These are phyloP conservation scores for Ursus arctos DNA, from an alignment of 2,113 vertebrate genomes.

Conservation along the genomic window DNA sequence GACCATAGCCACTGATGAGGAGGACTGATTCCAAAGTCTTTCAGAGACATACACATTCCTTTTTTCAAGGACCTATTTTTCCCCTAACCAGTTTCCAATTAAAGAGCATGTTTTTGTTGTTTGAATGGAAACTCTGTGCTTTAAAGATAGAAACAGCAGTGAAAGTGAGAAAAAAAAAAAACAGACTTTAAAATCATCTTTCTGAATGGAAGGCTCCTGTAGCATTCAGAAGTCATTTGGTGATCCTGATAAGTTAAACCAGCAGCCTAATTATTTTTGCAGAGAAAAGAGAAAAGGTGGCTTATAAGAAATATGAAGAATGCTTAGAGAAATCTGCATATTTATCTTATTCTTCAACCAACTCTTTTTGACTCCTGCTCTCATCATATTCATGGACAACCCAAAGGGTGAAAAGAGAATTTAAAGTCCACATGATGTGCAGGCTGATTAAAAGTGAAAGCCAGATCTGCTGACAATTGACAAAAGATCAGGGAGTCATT, in stretches of 20 bases:
- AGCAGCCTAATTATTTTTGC: background rate
- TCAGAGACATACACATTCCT: background rate
- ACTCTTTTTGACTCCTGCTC: constrained; percentile 49
- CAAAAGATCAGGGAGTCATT: constrained; percentile 48
- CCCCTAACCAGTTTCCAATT: background rate
- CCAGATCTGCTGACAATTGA: constrained; percentile 72
- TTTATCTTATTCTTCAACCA: constrained; percentile 20
- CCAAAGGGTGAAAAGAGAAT: constrained; percentile 66
- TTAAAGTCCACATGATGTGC: constrained; percentile 36
- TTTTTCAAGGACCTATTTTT: constrained; percentile 16
- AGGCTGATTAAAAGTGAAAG: constrained; percentile 71
- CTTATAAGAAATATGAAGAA: background rate
- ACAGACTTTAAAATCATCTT: background rate
- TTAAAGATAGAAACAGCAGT: background rate
- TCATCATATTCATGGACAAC: constrained; percentile 60
- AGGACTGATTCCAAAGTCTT: background rate
- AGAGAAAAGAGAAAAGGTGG: constrained; percentile 55
- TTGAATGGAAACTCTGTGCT: constrained; percentile 53
- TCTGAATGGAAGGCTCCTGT: background rate
- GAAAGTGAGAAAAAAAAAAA: background rate
- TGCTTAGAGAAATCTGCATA: constrained; percentile 18
- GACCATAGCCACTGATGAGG: background rate
- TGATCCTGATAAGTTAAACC: constrained; percentile 58
- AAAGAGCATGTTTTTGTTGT: constrained; percentile 6
- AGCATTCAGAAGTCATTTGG: background rate